These are phyloP conservation scores for Xiphophorus couchianus DNA, from an alignment of 2,113 vertebrate genomes.

Conservation along the genomic window DNA sequence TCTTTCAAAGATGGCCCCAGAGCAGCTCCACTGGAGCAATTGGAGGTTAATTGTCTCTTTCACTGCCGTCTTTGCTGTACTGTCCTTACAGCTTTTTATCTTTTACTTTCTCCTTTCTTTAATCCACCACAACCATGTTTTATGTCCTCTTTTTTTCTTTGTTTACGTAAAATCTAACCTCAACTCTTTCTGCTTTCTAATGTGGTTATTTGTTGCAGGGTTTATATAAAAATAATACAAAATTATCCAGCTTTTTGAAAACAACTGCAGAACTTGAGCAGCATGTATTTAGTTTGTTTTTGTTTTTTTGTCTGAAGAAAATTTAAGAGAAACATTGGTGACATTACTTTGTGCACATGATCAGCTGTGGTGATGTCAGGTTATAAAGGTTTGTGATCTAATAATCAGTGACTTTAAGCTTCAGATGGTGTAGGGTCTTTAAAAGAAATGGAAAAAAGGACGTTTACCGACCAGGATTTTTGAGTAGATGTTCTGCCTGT, in stretches of 20 bases:
- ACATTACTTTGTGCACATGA: slow-evolving; percentile 46
- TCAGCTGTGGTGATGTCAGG: slow-evolving; percentile 65
- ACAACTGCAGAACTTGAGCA: no score
- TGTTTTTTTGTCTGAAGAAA: no score
- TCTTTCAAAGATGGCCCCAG: neutral
- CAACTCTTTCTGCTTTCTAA: neutral
- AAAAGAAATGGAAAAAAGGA: slow-evolving; percentile 10
- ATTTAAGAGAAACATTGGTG: slow-evolving; percentile 11
- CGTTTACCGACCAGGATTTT: no score
- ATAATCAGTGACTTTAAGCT: slow-evolving; percentile 41
- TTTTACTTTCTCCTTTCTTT: neutral
- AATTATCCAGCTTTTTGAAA: neutral
- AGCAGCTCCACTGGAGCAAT: neutral
- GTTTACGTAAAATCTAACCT: neutral
- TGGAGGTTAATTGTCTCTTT: slow-evolving; percentile 34
- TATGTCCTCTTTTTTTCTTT: neutral
- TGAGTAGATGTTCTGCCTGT: no score
- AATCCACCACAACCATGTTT: neutral
- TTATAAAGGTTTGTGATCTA: slow-evolving; percentile 47
- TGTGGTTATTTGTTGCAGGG: neutral
- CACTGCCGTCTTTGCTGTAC: neutral
- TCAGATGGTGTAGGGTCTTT: slow-evolving; percentile 50
- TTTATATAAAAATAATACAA: neutral
- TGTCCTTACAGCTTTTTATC: neutral
- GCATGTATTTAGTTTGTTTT: no score